phyloP scores from a whole-genome alignment of 1,140 invertebrate genomes.

The Laupala kohalensis region DNA sequence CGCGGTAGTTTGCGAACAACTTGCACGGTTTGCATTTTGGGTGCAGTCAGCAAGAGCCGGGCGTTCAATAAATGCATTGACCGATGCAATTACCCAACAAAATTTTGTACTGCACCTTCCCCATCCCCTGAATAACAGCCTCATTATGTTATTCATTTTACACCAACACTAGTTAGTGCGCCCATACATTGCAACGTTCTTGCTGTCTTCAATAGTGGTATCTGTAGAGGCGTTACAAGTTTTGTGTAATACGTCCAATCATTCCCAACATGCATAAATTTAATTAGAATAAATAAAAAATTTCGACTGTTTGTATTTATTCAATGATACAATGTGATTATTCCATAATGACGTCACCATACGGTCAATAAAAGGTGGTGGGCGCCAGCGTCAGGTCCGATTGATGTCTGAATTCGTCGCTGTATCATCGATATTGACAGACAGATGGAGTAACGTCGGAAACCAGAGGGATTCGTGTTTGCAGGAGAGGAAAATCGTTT shows the following conservation, averaged over 20 bases:
- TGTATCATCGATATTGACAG: neutral
- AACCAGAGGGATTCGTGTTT: too few species aligned
- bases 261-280: slow-evolving; percentile 3
- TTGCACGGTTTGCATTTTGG: neutral
- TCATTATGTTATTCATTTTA: slow-evolving; percentile 7
- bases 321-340: neutral
- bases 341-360: neutral
- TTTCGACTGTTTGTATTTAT: slow-evolving; percentile 1
- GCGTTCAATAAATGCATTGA: neutral
- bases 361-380: neutral
- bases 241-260: neutral
- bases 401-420: neutral
- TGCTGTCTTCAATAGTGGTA: neutral
- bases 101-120: neutral
- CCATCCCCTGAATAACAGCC: neutral
- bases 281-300: slow-evolving; percentile 4
- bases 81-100: neutral
- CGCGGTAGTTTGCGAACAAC: neutral
- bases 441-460: neutral
- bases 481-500: too few species aligned
- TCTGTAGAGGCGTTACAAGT: neutral
- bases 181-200: neutral
- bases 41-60: neutral
- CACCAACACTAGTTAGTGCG: neutral
- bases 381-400: neutral